Evolutionary conservation across 2,797 vertebrate genomes (phyloP).

Genomic region (Gephyroberyx darwinii): DNA sequence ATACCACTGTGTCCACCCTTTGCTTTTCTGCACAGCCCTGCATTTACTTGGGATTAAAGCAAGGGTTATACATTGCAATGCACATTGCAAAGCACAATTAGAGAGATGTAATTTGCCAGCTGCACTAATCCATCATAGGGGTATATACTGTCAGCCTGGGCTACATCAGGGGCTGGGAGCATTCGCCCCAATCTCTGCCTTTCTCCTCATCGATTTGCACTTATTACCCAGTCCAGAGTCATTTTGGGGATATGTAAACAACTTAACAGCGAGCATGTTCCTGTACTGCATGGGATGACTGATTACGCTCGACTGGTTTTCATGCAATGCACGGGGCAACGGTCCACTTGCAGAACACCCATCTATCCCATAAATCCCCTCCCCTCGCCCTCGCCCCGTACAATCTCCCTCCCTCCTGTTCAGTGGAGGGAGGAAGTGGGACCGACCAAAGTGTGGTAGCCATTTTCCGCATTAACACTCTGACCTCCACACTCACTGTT

Average conservation of each 20-base stretch:
- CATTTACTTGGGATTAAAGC: conserved; percentile 52
- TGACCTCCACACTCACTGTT: conserved; percentile 54
- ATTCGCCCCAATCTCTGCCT: conserved; percentile 52
- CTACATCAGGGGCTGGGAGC: conserved; percentile 67
- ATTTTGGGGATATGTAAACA: conserved; percentile 83
- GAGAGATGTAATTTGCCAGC: conserved; percentile 66
- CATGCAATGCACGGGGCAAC: conserved; percentile 34
- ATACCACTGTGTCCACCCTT: neutral
- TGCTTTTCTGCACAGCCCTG: conserved; percentile 12
- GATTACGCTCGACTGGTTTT: conserved; percentile 74
- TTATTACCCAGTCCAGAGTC: conserved; percentile 79
- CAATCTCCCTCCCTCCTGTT: neutral
- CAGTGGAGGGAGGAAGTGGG: conserved; percentile 31
- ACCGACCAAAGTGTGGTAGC: conserved; percentile 61
- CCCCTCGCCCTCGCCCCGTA: conserved; percentile 5
- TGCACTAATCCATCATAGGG: conserved; percentile 74
- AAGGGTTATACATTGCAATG: conserved; percentile 37
- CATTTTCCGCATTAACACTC: conserved; percentile 70
- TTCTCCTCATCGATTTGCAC: conserved; percentile 75
- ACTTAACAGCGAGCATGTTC: conserved; percentile 73
- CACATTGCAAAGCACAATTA: conserved; percentile 61
- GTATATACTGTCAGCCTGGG: conserved; percentile 63
- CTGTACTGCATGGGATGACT: conserved; percentile 76
- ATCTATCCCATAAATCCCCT: neutral
- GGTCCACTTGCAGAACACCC: conserved; percentile 13